These are phyloP conservation scores for Pelusios castaneus DNA, from an alignment of 2,113 vertebrate species.

Conservation along the genomic window DNA sequence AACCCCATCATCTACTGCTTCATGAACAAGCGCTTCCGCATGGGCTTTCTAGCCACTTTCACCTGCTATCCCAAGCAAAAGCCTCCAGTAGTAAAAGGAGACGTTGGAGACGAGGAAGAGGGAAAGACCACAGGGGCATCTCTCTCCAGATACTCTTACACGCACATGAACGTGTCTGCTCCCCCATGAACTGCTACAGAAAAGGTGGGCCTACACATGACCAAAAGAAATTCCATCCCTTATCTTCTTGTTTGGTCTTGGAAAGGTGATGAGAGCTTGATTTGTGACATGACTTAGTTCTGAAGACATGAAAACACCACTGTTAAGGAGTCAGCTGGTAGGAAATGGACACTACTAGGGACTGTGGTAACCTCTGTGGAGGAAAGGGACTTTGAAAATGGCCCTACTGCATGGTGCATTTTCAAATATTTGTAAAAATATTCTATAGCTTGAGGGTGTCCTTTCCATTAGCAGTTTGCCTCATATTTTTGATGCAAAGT, in stretches of 20 bases:
- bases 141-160: conserved; percentile 83
- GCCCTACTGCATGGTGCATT: background rate
- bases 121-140: conserved; percentile 79
- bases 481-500: background rate
- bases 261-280: background rate
- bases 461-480: background rate
- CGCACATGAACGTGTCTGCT: conserved; percentile 66
- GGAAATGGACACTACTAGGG: conserved; percentile 6
- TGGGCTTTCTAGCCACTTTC: conserved; percentile 89
- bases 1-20: conserved; percentile 99
- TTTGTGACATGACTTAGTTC: background rate
- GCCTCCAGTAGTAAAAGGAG: background rate
- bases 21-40: conserved; percentile 96
- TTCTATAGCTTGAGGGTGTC: background rate
- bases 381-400: conserved; percentile 28
- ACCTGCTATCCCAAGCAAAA: conserved; percentile 75
- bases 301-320: conserved; percentile 13
- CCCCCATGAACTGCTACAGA: conserved; percentile 67
- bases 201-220: fast-evolving
- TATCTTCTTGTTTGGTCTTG: background rate
- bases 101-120: conserved; percentile 79
- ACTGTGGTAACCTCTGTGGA: conserved; percentile 27
- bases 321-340: background rate
- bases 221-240: background rate
- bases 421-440: background rate